Evolutionary conservation across 1,140 invertebrate species (phyloP).

Genomic region (Drosophila subobscura): DNA sequence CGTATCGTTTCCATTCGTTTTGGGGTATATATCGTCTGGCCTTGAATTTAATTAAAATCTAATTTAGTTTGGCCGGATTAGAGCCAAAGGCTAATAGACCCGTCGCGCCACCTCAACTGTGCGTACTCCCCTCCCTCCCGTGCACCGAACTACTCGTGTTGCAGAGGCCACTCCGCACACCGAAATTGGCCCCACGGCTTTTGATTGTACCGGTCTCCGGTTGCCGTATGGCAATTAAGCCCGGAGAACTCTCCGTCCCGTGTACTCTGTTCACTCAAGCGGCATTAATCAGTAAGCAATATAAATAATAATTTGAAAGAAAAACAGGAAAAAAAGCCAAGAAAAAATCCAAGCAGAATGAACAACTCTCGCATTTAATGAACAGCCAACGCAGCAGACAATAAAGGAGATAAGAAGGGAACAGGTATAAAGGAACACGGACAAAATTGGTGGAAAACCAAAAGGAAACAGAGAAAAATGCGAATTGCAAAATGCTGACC

Average conservation of each 20-base stretch:
- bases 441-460: neutral
- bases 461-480: constrained; percentile 1
- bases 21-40: constrained; percentile 52
- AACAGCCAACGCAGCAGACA: constrained; percentile 5
- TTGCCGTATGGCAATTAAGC: constrained; percentile 52
- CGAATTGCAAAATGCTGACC: constrained; percentile 19
- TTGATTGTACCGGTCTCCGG: constrained; percentile 31
- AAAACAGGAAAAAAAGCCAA: constrained; percentile 17
- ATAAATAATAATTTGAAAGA: constrained; percentile 65
- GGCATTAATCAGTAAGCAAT: constrained; percentile 57
- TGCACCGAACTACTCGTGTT: constrained; percentile 17
- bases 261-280: constrained; percentile 16
- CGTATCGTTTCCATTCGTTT: too few species aligned
- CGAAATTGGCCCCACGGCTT: constrained; percentile 26
- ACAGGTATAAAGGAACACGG: constrained; percentile 2
- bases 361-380: constrained; percentile 25
- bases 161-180: neutral
- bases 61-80: constrained; percentile 55
- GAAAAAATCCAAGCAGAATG: constrained; percentile 7
- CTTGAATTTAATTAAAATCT: constrained; percentile 74
- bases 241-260: neutral
- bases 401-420: neutral
- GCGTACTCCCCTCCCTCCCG: neutral
- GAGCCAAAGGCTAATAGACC: constrained; percentile 45
- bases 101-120: constrained; percentile 6